Evolutionary conservation across 2,113 vertebrate genomes (phyloP).

Genomic region (Hassar affinis): DNA sequence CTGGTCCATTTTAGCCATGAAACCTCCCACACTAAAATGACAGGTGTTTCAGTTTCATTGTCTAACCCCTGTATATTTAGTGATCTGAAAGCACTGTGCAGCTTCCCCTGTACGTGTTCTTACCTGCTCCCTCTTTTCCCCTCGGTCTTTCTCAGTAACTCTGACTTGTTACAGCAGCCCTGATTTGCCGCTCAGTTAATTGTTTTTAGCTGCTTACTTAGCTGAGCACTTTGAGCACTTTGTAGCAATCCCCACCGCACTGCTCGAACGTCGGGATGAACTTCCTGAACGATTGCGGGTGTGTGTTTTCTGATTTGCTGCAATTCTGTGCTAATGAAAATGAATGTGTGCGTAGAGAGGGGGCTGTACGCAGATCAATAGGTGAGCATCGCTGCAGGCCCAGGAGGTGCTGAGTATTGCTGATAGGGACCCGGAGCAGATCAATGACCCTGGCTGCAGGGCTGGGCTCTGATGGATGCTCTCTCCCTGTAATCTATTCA

Average conservation of each 20-base stretch:
- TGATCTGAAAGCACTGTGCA: too few species aligned
- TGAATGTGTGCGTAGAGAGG: constrained; percentile 49
- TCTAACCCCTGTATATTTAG: too few species aligned
- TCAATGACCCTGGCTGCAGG: constrained; percentile 57
- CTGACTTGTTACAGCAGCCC: not conserved
- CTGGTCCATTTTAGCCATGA: too few species aligned
- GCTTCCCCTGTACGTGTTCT: not conserved
- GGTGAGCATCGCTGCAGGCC: constrained; percentile 35
- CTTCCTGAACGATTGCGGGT: not conserved
- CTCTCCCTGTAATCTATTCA: constrained; percentile 52
- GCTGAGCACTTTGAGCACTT: not conserved
- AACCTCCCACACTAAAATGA: too few species aligned
- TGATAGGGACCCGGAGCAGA: constrained; percentile 56
- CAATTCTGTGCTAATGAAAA: constrained; percentile 53
- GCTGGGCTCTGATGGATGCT: constrained; percentile 59
- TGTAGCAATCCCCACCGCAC: constrained; percentile 32
- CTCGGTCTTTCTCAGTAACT: not conserved
- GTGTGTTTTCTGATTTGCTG: constrained; percentile 1
- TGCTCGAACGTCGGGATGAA: constrained; percentile 9
- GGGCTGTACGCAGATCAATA: constrained; percentile 46
- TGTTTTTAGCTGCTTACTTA: constrained; percentile 37
- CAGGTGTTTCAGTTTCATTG: too few species aligned
- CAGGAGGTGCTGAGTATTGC: constrained; percentile 62
- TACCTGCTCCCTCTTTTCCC: not conserved
- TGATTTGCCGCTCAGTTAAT: constrained; percentile 36